These are phyloP conservation scores for Megaceryle maxima DNA, from an alignment of 2,113 vertebrate genomes.

Conservation along the genomic window DNA sequence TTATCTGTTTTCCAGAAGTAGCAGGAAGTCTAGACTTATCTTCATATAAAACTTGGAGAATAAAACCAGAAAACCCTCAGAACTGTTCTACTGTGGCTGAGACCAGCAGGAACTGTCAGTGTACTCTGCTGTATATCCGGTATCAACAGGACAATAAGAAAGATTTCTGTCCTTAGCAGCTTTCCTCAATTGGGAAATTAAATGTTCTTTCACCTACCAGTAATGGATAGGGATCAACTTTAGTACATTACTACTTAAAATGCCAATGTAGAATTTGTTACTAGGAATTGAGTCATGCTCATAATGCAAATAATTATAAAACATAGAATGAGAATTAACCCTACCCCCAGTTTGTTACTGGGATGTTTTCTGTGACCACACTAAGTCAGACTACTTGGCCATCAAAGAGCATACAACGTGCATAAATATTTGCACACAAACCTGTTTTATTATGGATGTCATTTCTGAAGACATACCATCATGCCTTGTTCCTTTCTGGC, in stretches of 20 bases:
- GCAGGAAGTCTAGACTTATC: neutral
- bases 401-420: neutral
- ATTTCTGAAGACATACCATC: neutral
- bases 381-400: neutral
- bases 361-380: neutral
- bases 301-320: neutral
- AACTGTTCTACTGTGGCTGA: neutral
- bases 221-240: neutral
- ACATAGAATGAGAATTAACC: neutral
- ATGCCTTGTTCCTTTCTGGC: neutral
- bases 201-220: neutral
- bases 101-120: neutral
- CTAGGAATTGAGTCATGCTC: neutral
- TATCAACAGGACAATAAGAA: neutral
- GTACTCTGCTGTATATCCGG: neutral
- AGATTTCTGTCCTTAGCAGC: neutral
- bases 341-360: neutral
- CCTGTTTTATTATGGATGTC: neutral
- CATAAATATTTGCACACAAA: neutral
- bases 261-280: neutral
- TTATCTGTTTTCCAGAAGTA: neutral
- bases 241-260: neutral
- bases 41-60: neutral
- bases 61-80: neutral
- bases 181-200: slow-evolving; percentile 7